Base-by-base conservation (phyloP, 2,113 vertebrate genomes). In the Solenodon paradoxus region DNA sequence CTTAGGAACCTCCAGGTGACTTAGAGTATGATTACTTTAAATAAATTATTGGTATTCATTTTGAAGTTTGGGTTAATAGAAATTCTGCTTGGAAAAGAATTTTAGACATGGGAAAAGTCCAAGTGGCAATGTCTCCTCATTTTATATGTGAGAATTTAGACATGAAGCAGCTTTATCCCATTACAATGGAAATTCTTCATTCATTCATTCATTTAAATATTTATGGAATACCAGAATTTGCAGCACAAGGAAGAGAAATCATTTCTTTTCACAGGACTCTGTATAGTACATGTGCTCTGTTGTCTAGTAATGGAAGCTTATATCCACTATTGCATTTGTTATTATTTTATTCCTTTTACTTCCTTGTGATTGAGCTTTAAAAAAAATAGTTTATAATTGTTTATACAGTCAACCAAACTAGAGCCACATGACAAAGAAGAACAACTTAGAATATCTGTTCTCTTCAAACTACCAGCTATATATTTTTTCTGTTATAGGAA, bases 301-400 rank as follows among this genome's bases (percentile, higher is more conserved):
- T 95, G 12, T 82, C 40, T 80, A 7, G 19, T n/a, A 35, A 49
- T 5, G 7, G 20, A n/a, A 38, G 15, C 28, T 63, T 28, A 47
- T 0, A 38, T 57, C 42, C 89, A 32, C 5, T 84, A 64, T 79
- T 0, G 7, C 15, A 61, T 26, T 83, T 81, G 69, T 55, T 79
- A 68, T 8, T n/a, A 35, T 4, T 68, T 64, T 94, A 40, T 90
- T 66, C 11, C 3, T 87, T 92, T 93, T 64, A n/a, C 22, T 89
- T 57, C n/a, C n/a, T 74, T 55, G 13, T 66, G 30, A 63, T 83
- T 69, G 26, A 61, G 12, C 35, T 64, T 94, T 82, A n/a, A 61
- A 82, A 61, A 30, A 13, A 40, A 35, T 84, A 32, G 20, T 42
- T 72, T 20, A 53, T 55, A 72, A 9, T 57, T 42, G 3, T 51